Percentiles rank a stretch among this genome's conserved stretches.
These are phyloP conservation scores for Macrophya annulata DNA, from an alignment of 2,888 invertebrate genomes.

Conservation along the genomic window DNA sequence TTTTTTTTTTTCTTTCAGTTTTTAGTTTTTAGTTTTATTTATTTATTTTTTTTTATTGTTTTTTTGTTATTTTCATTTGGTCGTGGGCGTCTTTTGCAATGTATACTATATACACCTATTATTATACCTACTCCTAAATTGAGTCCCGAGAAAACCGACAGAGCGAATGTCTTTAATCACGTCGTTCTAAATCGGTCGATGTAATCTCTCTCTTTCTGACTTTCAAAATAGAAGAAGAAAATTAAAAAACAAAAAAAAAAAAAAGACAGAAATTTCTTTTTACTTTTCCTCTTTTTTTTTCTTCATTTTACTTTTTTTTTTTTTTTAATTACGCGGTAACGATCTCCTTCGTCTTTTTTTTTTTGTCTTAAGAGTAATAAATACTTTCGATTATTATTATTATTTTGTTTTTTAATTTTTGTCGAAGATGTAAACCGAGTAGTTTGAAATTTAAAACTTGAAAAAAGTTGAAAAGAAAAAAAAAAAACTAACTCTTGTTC, in stretches of 20 bases:
- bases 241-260: slow-evolving; percentile 1
- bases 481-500: neutral
- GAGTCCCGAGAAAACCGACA: neutral
- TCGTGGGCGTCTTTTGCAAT: slow-evolving; percentile 1
- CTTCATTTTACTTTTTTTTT: neutral
- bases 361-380: slow-evolving; percentile 6
- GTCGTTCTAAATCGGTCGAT: slow-evolving; percentile 44
- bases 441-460: neutral
- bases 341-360: neutral
- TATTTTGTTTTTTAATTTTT: neutral
- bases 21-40: neutral
- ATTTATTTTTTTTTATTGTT: neutral
- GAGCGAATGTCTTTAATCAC: slow-evolving; percentile 50
- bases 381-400: neutral
- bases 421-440: neutral
- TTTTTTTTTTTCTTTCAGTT: neutral
- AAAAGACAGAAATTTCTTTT: neutral
- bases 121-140: neutral
- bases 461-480: neutral
- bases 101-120: neutral
- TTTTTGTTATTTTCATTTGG: neutral
- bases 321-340: slow-evolving; percentile 14
- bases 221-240: neutral
- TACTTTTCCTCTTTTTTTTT: too few relatives aligned
- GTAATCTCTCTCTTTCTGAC: neutral